Percentiles rank a stretch among this genome's conserved stretches.
Evolutionary conservation across 2,888 invertebrate genomes (phyloP).

Genomic region (Dendrolimus houi): DNA sequence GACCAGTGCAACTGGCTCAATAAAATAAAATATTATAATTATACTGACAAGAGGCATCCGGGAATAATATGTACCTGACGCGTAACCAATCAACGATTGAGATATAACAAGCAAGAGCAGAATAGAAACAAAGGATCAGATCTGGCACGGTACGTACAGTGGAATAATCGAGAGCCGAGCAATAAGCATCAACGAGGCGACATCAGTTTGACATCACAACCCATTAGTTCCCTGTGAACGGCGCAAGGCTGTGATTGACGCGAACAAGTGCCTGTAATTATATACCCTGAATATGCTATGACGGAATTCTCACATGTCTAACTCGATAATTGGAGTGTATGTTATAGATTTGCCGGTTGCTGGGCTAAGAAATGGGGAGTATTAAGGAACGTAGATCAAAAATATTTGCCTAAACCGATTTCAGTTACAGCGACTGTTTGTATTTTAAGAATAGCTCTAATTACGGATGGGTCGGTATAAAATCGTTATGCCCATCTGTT

Average conservation of each 20-base stretch:
- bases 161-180: slow-evolving; percentile 16
- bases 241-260: slow-evolving; percentile 39
- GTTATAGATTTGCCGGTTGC: slow-evolving; percentile 16
- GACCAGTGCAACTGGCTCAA: no score
- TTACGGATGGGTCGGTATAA: no score
- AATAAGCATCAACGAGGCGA: slow-evolving; percentile 16
- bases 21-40: no score
- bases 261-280: slow-evolving; percentile 48
- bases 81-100: background rate
- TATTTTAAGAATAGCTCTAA: no score
- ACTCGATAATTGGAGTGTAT: background rate
- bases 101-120: no score
- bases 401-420: no score
- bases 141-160: slow-evolving; percentile 1
- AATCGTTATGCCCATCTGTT: no score
- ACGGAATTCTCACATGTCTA: background rate
- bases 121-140: no score
- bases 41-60: no score
- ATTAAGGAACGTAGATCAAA: background rate
- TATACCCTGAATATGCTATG: slow-evolving; percentile 32
- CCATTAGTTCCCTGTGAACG: slow-evolving; percentile 18
- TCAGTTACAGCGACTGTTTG: no score
- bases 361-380: background rate
- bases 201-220: slow-evolving; percentile 13
- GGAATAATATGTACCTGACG: no score